Evolutionary conservation across 2,888 invertebrate genomes (phyloP).

Genomic region (Melikaiella ostensackeni): DNA sequence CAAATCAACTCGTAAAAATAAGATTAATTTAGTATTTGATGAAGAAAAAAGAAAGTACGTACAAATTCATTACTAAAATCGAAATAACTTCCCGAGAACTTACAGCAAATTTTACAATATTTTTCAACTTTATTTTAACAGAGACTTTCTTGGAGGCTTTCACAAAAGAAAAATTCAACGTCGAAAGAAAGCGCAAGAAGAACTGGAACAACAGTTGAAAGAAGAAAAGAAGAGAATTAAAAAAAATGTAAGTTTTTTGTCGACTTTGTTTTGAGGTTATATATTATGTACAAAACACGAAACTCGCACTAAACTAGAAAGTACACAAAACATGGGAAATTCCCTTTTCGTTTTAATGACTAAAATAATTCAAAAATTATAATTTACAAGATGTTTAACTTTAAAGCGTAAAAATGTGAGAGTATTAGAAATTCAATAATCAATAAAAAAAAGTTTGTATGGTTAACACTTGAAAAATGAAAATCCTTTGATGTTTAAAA

Average conservation of each 20-base stretch:
- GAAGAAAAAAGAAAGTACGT: constrained; percentile 34
- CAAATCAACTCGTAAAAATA: background rate
- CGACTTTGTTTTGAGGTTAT: constrained; percentile 24
- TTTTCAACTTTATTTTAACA: constrained; percentile 71
- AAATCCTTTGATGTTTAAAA: too few species aligned
- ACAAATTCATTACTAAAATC: background rate
- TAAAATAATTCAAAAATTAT: too few species aligned
- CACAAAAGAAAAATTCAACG: constrained; percentile 88
- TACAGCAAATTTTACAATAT: background rate
- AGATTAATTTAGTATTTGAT: constrained; percentile 28
- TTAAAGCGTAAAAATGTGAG: too few species aligned
- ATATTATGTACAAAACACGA: constrained; percentile 85
- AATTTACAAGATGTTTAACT: too few species aligned
- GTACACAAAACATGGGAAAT: too few species aligned
- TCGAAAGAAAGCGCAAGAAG: constrained; percentile 86
- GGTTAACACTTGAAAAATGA: too few species aligned
- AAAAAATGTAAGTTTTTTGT: constrained; percentile 80
- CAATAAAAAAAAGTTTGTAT: too few species aligned
- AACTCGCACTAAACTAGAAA: too few species aligned
- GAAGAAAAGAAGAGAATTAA: constrained; percentile 88
- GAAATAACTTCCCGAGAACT: background rate
- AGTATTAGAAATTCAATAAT: too few species aligned
- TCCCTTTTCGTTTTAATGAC: too few species aligned
- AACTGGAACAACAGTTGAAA: constrained; percentile 84
- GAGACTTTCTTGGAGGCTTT: constrained; percentile 90